Conservation (phyloP, 2,113 vertebrate species). For the Zosterops pallidus region DNA sequence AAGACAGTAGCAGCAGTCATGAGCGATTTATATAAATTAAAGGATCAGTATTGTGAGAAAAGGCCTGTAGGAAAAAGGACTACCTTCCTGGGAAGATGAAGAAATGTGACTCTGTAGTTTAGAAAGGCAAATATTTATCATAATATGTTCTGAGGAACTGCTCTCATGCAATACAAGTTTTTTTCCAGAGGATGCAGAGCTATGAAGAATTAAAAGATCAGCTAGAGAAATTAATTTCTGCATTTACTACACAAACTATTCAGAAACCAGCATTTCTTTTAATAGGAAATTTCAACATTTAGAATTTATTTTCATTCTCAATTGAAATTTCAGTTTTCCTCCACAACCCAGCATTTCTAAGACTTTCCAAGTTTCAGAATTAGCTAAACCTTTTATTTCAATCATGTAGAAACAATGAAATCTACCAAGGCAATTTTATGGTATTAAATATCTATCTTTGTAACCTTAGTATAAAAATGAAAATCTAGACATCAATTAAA, state of each 20-base stretch:
- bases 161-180: not conserved
- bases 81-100: not conserved
- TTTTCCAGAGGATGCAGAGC: not conserved
- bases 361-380: not conserved
- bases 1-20: not conserved
- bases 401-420: not conserved
- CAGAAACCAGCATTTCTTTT: not conserved
- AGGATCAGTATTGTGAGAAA: not conserved
- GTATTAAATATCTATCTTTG: not conserved
- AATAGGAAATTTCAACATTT: not conserved
- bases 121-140: not conserved
- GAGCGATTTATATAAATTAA: not conserved
- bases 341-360: not conserved
- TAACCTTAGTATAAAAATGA: not conserved
- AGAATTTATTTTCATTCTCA: not conserved
- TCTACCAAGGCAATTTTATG: not conserved
- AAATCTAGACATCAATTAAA: not conserved
- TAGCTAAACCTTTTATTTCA: not conserved
- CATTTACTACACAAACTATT: not conserved
- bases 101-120: not conserved
- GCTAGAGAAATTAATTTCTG: not conserved
- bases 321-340: not conserved
- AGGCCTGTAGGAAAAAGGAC: not conserved
- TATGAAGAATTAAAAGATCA: not conserved
- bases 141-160: not conserved